A percentile compares a stretch with the other conserved stretches of the same genome.
These are phyloP conservation scores for Babylonia areolata DNA, from an alignment of 1,140 invertebrate genomes.

Conservation along the genomic window DNA sequence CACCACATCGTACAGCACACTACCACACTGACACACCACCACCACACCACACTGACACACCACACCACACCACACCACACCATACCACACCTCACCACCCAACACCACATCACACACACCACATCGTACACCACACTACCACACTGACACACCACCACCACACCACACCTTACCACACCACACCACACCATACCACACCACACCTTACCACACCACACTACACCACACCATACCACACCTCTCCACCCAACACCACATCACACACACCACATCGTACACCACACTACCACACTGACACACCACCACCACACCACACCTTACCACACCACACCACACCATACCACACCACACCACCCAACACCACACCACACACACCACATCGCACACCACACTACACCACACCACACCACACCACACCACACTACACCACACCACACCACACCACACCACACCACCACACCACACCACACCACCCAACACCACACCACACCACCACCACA, in stretches of 20 bases:
- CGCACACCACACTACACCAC: background rate
- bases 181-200: background rate
- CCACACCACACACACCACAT: background rate
- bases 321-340: background rate
- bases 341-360: background rate
- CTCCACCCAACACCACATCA: background rate
- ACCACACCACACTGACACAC: background rate
- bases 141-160: background rate
- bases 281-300: background rate
- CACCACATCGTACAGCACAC: too few species aligned
- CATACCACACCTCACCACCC: background rate
- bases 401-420: background rate
- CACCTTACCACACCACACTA: background rate
- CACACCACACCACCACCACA: background rate
- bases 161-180: background rate
- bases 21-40: background rate
- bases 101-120: background rate
- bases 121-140: background rate
- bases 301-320: background rate
- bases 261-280: background rate
- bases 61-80: background rate
- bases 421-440: background rate
- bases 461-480: background rate
- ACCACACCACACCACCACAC: background rate
- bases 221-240: background rate